Evolutionary conservation across 2,797 vertebrate species (phyloP), one percentile per base, ranked within the genome.

Genomic region (Parauchenoglanis ngamensis): DNA sequence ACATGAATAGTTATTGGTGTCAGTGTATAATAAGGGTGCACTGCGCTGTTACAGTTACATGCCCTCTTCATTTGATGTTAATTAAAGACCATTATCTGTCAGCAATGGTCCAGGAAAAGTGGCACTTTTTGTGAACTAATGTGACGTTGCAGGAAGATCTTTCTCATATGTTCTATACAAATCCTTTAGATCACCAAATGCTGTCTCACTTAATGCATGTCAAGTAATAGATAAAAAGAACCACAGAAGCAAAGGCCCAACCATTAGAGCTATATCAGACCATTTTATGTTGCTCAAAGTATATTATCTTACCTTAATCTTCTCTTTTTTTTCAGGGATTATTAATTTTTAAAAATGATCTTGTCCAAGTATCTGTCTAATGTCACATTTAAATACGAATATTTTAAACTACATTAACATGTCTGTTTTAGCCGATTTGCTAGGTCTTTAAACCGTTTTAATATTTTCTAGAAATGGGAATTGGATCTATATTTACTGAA

Each of bases 61-160:
- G 12, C 49, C 65, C 17, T 78, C 49, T 68, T 81, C 35, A 86
- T 86, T 79, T 59, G n/a, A 56, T 59, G 35, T 70, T 67, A 81
- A 59, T 78, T 72, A 57, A 70, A 70, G 15, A 59, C 61, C 12
- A 79, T 86, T 57, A 80, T 79, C 63, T 70, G 28, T 21, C 52
- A 80, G 63, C 65, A 57, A 23, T 68, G 35, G 76, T 28, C 85
- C 23, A 57, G 76, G 28, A 78, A 65, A 85, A 67, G 84, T 78
- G 75, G 35, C 35, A 85, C 63, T 25, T 49, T 78, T 85, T 72
- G 61, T 78, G 76, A 35, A 57, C 52, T 78, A 21, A 57, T 78
- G 52, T 57, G 52, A 56, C 6, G n/a, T 56, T 78, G 76, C 76
- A 56, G 28, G 28, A 78, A 56, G 52, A 21, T 17, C 28, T n/a